These are phyloP conservation scores for Corythornis leucogaster DNA, from an alignment of 2,797 vertebrate genomes.

Conservation along the genomic window DNA sequence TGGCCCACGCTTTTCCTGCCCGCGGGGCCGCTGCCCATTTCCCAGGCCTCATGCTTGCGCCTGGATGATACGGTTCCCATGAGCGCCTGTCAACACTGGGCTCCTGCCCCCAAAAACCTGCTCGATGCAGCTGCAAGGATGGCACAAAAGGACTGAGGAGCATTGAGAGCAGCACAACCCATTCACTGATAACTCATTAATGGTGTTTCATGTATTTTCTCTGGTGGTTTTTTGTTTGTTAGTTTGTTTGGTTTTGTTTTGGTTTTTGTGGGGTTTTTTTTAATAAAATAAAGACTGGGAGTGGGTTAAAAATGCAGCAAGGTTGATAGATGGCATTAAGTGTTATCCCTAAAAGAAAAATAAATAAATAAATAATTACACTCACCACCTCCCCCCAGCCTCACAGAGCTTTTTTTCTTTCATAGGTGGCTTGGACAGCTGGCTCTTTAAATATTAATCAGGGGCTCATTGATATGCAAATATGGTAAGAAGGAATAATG, in stretches of 20 bases:
- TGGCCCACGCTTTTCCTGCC: background rate
- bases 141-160: conserved; percentile 60
- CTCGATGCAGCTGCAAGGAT: conserved; percentile 59
- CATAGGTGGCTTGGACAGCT: conserved; percentile 75
- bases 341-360: conserved; percentile 47
- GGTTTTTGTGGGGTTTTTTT: background rate
- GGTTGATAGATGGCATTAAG: conserved; percentile 38
- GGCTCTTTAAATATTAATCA: conserved; percentile 82
- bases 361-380: background rate
- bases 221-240: too few relatives aligned
- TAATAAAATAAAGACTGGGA: too few relatives aligned
- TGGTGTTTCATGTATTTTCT: background rate
- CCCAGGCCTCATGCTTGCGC: background rate
- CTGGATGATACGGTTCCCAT: conserved; percentile 21
- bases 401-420: conserved; percentile 66
- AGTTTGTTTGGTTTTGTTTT: too few relatives aligned
- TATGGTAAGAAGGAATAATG: conserved; percentile 58
- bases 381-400: background rate
- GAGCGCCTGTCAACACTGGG: background rate
- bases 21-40: background rate
- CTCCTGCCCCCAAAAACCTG: conserved; percentile 6
- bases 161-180: conserved; percentile 61
- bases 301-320: background rate
- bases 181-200: conserved; percentile 48
- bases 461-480: conserved; percentile 80